Evolutionary conservation across 2,797 vertebrate species (phyloP), one percentile per base, ranked within the genome.

Genomic region (Delichon dasypus): DNA sequence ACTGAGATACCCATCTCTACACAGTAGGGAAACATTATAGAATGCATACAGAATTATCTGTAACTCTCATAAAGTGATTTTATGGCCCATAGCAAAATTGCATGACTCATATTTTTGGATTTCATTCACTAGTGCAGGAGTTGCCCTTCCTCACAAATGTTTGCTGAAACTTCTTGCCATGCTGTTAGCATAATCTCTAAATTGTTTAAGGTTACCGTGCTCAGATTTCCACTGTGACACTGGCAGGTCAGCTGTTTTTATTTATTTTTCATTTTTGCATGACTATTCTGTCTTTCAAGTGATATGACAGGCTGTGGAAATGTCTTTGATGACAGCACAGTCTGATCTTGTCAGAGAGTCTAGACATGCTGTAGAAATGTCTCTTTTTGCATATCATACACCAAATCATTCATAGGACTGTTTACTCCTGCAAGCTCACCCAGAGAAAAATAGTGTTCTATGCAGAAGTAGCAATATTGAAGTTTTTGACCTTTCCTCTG

Each of bases 51-150:
- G 93, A 96, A 97, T 96, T 97, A 97, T 96, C 95, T 96, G 94
- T 95, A 97, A 94, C 94, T 96, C 90, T 96, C 90, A 91, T 95
- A 93, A 97, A 97, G 89, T 85, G 94, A 97, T 97, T 97, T 98
- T 95, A 97, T 97, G 95, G 95, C 97, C 96, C 81, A 93, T 75
- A 96, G 97, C 96, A 97, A 97, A 97, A 97, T 97, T 94, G 96
- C 91, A 92, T 97, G 97, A 97, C 93, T 97, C 97, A 97, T 93
- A 29, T 89, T 95, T 96, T 97, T 96, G 93, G 94, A 96, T 94
- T 89, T 85, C 67, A 29, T 96, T 92, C 93, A 42, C 94, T 97
- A 96, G 94, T 96, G 78, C 72, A 92, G 91, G 96, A 97, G 93
- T 96, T 96, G 62, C 85, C 93, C 94, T 96, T 89, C 84, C 89